A percentile compares a stretch with the other conserved stretches of the same genome.
These are phyloP conservation scores for Carcinoscorpius rotundicauda DNA, from an alignment of 1,140 invertebrate genomes.

Conservation along the genomic window DNA sequence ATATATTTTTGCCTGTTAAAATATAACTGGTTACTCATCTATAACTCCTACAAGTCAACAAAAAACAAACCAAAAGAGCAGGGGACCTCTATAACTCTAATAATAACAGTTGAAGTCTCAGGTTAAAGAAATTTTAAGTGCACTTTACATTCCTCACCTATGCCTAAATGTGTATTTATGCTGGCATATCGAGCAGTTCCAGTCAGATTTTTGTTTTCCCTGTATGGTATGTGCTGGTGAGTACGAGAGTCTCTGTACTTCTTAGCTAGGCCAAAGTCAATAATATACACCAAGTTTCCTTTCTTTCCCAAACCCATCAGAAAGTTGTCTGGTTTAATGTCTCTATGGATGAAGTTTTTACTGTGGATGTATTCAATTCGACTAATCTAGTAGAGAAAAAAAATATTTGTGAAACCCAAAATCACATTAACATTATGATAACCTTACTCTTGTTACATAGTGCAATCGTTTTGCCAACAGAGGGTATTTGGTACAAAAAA, in stretches of 20 bases:
- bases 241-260: conserved; percentile 83
- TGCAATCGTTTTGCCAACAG: too few relatives aligned
- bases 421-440: too few relatives aligned
- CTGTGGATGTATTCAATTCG: conserved; percentile 96
- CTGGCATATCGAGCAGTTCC: conserved; percentile 95
- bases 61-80: too few relatives aligned
- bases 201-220: conserved; percentile 95
- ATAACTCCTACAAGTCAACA: too few relatives aligned
- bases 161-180: conserved; percentile 92
- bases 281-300: conserved; percentile 82
- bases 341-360: conserved; percentile 94
- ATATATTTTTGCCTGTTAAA: too few relatives aligned
- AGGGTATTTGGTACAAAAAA: too few relatives aligned
- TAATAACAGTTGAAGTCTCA: too few relatives aligned
- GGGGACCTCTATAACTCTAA: too few relatives aligned
- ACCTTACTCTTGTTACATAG: too few relatives aligned
- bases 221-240: conserved; percentile 77
- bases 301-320: conserved; percentile 94
- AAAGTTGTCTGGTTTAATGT: conserved; percentile 99
- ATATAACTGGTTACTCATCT: too few relatives aligned
- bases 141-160: conserved; percentile 37
- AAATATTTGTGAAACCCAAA: conserved; percentile 2
- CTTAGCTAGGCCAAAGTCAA: conserved; percentile 95
- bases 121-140: neutral
- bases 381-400: conserved; percentile 53